Conservation (phyloP, 2,113 vertebrate species). For the Fulica atra region DNA sequence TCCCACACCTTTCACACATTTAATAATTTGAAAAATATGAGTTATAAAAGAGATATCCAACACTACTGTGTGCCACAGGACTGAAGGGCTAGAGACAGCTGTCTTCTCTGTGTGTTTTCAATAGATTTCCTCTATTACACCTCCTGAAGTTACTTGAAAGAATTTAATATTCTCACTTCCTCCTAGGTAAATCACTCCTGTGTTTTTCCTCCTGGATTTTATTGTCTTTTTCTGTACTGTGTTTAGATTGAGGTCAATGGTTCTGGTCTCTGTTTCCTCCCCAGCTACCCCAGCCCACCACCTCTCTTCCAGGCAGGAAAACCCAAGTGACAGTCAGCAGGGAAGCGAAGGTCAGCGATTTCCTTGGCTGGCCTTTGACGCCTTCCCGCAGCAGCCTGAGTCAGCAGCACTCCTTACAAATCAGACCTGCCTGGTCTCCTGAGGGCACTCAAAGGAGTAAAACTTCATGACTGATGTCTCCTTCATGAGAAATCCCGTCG, state of each 20-base stretch:
- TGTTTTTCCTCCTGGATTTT: conserved; percentile 28
- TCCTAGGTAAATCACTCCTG: conserved; percentile 36
- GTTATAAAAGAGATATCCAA: neutral
- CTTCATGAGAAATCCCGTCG: neutral
- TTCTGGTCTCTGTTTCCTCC: conserved; percentile 49
- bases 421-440: neutral
- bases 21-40: neutral
- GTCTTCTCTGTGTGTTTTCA: neutral
- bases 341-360: conserved; percentile 49
- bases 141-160: conserved; percentile 54
- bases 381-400: neutral
- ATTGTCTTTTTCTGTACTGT: conserved; percentile 55
- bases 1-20: neutral
- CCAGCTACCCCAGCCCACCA: neutral
- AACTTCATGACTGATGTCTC: neutral
- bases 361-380: neutral
- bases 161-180: conserved; percentile 59
- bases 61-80: neutral
- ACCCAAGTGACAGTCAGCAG: neutral
- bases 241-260: conserved; percentile 36
- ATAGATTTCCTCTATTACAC: conserved; percentile 23
- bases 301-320: conserved; percentile 48
- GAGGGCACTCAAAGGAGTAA: neutral
- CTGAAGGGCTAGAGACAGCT: neutral
- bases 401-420: neutral